These are phyloP conservation scores for Nipponacmea schrenckii DNA, from an alignment of 2,888 invertebrate species.

Conservation along the genomic window DNA sequence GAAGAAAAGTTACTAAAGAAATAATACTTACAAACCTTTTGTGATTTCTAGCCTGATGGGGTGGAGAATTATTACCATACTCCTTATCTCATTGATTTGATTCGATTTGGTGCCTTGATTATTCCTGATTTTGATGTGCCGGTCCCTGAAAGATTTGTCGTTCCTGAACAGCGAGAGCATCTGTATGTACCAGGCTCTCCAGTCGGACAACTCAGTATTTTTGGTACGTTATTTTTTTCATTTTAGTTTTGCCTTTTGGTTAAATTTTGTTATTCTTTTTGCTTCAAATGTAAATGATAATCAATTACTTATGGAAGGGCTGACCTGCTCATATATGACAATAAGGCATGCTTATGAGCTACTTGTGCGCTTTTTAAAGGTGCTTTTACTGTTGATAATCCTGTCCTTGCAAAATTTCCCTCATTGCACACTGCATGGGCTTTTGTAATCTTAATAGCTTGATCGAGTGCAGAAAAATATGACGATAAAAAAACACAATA, in stretches of 20 bases:
- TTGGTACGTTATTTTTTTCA: conserved; percentile 66
- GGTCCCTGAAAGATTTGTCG: conserved; percentile 89
- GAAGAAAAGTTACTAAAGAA: no score
- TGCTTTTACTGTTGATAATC: no score
- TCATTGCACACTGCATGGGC: not conserved
- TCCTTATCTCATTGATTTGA: conserved; percentile 89
- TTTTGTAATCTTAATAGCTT: no score
- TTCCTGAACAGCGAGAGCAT: conserved; percentile 89
- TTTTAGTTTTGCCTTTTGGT: no score
- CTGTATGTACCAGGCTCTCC: conserved; percentile 96
- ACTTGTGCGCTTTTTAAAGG: no score
- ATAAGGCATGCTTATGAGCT: no score
- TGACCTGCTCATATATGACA: no score
- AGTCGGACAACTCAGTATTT: conserved; percentile 72
- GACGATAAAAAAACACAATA: not conserved
- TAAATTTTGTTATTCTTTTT: no score
- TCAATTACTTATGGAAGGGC: no score
- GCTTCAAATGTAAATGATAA: no score
- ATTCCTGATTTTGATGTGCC: conserved; percentile 96
- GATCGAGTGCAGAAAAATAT: not conserved
- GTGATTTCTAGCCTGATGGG: conserved; percentile 75
- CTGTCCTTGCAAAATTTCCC: not conserved
- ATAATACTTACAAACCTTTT: no score
- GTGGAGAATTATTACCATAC: conserved; percentile 92
- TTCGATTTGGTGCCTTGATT: conserved; percentile 80